Evolutionary conservation across 2,113 vertebrate genomes (phyloP).

Genomic region (Leptobrachium leishanense): DNA sequence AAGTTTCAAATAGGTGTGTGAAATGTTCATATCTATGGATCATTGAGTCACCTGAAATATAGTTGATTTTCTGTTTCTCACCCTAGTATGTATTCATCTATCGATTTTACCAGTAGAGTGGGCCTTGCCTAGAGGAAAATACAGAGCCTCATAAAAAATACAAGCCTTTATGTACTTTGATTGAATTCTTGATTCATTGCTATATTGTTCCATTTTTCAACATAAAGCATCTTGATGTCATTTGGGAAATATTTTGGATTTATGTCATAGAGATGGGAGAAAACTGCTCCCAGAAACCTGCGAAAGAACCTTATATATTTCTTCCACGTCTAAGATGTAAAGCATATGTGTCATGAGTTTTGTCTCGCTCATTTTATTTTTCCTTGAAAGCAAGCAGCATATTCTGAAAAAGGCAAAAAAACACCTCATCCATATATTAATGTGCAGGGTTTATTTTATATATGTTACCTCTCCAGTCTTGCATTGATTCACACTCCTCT

Average conservation of each 20-base stretch:
- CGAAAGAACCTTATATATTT: slow-evolving; percentile 11
- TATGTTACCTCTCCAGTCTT: slow-evolving; percentile 2
- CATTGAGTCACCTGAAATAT: too few species aligned
- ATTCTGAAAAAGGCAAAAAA: slow-evolving; percentile 19
- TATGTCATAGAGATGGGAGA: slow-evolving; percentile 10
- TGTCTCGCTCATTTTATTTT: slow-evolving; percentile 14
- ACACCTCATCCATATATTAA: slow-evolving; percentile 24
- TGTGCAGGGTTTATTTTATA: slow-evolving; percentile 35
- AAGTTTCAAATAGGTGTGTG: too few species aligned
- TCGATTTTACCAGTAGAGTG: too few species aligned
- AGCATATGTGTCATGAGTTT: slow-evolving; percentile 17
- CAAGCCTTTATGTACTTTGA: too few species aligned
- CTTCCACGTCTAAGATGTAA: not conserved
- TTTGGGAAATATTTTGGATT: not conserved
- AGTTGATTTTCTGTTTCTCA: too few species aligned
- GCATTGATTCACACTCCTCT: slow-evolving; percentile 32
- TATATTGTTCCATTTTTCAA: not conserved
- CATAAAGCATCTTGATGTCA: not conserved
- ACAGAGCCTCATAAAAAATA: too few species aligned
- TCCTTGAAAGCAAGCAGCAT: not conserved
- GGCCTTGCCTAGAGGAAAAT: too few species aligned
- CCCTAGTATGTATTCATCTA: too few species aligned
- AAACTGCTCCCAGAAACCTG: not conserved
- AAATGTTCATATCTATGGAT: too few species aligned
- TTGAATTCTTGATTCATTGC: too few species aligned